Evolutionary conservation across 2,113 vertebrate species (phyloP), one percentile per base, ranked within the genome.

Genomic region (Pavo muticus): DNA sequence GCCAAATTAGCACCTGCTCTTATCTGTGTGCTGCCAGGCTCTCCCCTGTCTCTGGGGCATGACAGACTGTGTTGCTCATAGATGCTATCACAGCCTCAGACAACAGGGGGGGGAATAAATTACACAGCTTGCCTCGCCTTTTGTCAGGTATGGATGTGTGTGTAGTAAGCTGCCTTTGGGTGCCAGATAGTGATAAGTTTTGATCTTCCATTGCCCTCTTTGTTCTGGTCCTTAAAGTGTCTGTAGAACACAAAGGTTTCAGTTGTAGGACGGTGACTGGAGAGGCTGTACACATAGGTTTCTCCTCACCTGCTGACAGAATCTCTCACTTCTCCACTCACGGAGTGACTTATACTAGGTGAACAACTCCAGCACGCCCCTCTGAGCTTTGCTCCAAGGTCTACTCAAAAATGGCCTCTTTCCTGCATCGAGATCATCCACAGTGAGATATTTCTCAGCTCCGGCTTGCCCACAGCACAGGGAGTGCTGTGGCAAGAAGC

Each of bases 231-330:
- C 37, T 8, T 32, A 3, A 10, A 54, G 14, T 2, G n/a, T 27
- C 70, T 1, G 1, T 1, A 3, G 8, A 45, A n/a, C 35, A 35
- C 30, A 4, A 24, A 68, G 82, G 47, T 19, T 83, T 37, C 47
- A 1, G 0, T 7, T 32, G 16, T 3, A 3, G 10, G 64, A 11
- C 16, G 5, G 65, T 5, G 7, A 0, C 2, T 20, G 42, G 30
- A 14, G 17, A n/a, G 39, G 63, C 15, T 5, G 4, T 4, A 23
- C 15, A 4, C 25, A 0, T 2, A 67, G 54, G 6, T 0, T 29
- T 37, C 18, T 68, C 69, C 30, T 10, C 8, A 14, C 23, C 61
- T 27, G 17, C 18, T 54, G 64, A 47, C 61, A 77, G 45, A 27
- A n/a, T 63, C n/a, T 6, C 30, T 37, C 30, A 14, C n/a, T 73